Evolutionary conservation across 2,113 vertebrate species (phyloP).

Genomic region (Otis tarda): DNA sequence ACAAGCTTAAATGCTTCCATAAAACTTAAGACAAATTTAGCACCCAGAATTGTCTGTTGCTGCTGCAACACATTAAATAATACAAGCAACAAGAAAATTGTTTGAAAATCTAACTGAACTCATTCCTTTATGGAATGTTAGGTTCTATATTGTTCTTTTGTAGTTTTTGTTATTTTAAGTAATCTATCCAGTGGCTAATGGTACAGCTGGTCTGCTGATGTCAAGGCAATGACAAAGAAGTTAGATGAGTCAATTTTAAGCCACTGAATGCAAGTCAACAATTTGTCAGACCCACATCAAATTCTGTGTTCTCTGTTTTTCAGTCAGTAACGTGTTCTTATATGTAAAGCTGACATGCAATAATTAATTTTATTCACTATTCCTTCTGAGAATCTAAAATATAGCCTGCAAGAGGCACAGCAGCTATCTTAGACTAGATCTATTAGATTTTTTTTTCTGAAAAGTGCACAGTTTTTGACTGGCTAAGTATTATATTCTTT

Average conservation of each 20-base stretch:
- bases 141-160: not conserved
- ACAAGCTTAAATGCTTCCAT: not conserved
- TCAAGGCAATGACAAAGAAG: not conserved
- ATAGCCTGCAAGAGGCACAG: not conserved
- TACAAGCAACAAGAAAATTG: not conserved
- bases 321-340: not conserved
- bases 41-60: not conserved
- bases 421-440: not conserved
- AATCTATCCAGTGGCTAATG: not conserved
- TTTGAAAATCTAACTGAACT: not conserved
- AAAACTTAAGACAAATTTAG: not conserved
- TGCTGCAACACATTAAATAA: not conserved
- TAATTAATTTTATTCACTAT: not conserved
- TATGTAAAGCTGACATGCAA: not conserved
- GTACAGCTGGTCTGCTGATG: not conserved
- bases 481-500: not conserved
- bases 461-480: not conserved
- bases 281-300: rapidly evolving
- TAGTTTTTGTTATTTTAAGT: not conserved
- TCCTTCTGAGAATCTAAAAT: not conserved
- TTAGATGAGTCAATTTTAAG: not conserved
- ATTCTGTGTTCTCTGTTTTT: not conserved
- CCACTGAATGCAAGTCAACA: not conserved
- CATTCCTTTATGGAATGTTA: not conserved
- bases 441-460: not conserved